These are phyloP conservation scores for Ptychochromis oligacanthus DNA, from an alignment of 2,113 vertebrate genomes.

Conservation along the genomic window DNA sequence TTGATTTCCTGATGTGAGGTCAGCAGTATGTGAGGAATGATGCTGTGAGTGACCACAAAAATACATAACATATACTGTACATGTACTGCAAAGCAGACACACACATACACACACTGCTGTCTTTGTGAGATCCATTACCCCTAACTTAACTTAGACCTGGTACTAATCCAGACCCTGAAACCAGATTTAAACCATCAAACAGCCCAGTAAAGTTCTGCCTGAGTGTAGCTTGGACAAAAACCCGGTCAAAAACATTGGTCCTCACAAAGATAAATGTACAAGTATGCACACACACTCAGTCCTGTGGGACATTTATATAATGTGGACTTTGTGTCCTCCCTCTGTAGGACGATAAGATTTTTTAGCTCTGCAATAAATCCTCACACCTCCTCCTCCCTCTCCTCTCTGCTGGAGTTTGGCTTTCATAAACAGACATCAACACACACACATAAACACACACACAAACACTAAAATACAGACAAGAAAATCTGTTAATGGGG, in stretches of 20 bases:
- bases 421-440: not conserved
- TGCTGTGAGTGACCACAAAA: not conserved
- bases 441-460: not conserved
- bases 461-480: not conserved
- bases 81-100: not conserved
- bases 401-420: constrained; percentile 31
- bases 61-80: not conserved
- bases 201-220: too few species aligned
- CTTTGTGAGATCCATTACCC: rapidly evolving
- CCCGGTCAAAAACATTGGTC: too few species aligned
- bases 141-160: not conserved
- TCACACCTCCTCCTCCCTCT: constrained; percentile 28
- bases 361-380: constrained; percentile 49
- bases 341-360: constrained; percentile 49
- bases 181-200: not conserved
- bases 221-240: not conserved
- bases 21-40: not conserved
- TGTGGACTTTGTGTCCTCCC: constrained; percentile 52
- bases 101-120: not conserved
- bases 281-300: not conserved
- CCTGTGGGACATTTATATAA: constrained; percentile 40
- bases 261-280: not conserved
- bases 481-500: not conserved
- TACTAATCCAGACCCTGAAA: not conserved
- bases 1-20: not conserved